Percentiles rank a stretch among this genome's conserved stretches.
Evolutionary conservation across 2,888 invertebrate species (phyloP).

Genomic region (Latrodectus hesperus): DNA sequence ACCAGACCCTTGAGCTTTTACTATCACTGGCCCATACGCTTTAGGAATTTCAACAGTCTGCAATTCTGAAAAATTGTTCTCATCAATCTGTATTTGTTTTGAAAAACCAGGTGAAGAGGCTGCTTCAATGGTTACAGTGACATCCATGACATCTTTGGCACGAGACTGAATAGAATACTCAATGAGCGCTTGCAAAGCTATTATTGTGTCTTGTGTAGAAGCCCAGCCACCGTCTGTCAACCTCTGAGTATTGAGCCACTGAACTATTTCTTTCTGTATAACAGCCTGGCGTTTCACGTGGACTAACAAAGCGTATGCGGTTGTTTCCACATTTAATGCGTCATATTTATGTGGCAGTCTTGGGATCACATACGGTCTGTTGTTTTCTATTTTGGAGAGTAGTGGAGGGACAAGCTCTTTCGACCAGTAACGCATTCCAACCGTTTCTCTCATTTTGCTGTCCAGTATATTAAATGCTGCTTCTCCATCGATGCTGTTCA

Average conservation of each 20-base stretch:
- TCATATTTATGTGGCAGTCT: conserved; percentile 91
- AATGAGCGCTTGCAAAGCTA: conserved; percentile 90
- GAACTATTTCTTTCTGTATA: conserved; percentile 88
- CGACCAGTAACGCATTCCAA: conserved; percentile 89
- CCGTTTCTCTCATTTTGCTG: conserved; percentile 80
- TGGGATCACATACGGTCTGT: conserved; percentile 91
- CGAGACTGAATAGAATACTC: conserved; percentile 83
- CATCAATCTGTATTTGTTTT: conserved; percentile 72
- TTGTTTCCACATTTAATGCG: conserved; percentile 92
- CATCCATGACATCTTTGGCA: conserved; percentile 87
- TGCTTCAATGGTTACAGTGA: conserved; percentile 87
- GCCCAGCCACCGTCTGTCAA: conserved; percentile 91
- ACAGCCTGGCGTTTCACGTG: conserved; percentile 89
- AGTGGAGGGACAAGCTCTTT: conserved; percentile 82
- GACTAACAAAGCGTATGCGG: conserved; percentile 91
- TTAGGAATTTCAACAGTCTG: conserved; percentile 91
- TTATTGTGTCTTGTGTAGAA: conserved; percentile 89
- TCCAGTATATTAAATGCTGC: conserved; percentile 86
- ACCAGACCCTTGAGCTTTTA: conserved; percentile 92
- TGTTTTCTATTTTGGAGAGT: conserved; percentile 81
- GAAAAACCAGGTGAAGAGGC: conserved; percentile 83
- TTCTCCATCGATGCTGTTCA: conserved; percentile 88
- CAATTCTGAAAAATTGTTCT: conserved; percentile 85
- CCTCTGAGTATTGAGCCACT: conserved; percentile 92
- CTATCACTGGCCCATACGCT: conserved; percentile 95